Evolutionary conservation across 2,113 vertebrate genomes (phyloP).

Genomic region (Rhizomys pruinosus): DNA sequence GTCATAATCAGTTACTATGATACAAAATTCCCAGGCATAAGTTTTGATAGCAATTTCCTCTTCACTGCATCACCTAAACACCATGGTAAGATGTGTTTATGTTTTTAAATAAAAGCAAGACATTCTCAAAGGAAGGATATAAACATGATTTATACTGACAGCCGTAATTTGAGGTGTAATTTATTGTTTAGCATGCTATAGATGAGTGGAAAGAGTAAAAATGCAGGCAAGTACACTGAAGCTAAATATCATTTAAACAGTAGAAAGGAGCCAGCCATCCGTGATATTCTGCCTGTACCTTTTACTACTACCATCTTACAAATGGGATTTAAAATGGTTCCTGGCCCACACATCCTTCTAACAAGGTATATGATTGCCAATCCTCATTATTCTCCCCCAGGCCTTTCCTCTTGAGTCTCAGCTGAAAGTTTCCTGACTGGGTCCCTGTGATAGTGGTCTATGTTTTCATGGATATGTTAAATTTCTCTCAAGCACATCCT

Average conservation of each 20-base stretch:
- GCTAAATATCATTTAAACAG: constrained; percentile 64
- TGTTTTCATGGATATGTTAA: not conserved
- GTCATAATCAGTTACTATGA: constrained; percentile 21
- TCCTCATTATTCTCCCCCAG: not conserved
- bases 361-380: not conserved
- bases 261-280: constrained; percentile 49
- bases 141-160: constrained; percentile 72
- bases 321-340: constrained; percentile 34
- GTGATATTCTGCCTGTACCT: constrained; percentile 37
- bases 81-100: not conserved
- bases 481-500: not conserved
- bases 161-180: constrained; percentile 66
- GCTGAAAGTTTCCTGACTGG: not conserved
- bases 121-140: constrained; percentile 60
- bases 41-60: constrained; percentile 47
- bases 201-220: constrained; percentile 58
- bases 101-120: constrained; percentile 58
- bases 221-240: constrained; percentile 51
- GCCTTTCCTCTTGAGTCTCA: not conserved
- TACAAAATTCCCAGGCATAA: not conserved
- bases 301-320: constrained; percentile 45
- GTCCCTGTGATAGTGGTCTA: not conserved
- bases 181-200: constrained; percentile 64
- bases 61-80: constrained; percentile 37
- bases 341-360: constrained; percentile 4